A percentile compares a stretch with the other conserved stretches of the same genome.
Conservation (phyloP, 1,140 invertebrate species). For the Pseudobourletiella spinata region DNA sequence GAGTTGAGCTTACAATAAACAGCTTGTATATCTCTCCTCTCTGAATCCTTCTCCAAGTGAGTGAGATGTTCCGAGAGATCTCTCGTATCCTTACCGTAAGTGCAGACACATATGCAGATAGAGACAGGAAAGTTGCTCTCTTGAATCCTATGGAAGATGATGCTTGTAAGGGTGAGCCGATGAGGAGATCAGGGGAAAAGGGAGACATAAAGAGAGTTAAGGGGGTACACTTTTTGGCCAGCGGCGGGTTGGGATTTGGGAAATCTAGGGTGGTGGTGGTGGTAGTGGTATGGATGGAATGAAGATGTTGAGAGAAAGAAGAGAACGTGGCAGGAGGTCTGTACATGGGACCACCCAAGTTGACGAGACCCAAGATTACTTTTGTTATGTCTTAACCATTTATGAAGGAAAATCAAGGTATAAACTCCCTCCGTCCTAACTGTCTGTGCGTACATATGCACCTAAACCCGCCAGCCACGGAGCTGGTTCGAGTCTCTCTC, state of each 20-base stretch:
- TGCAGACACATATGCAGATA: neutral
- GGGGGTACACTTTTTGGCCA: constrained; percentile 16
- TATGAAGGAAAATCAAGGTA: neutral
- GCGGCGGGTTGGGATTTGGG: constrained; percentile 21
- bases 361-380: constrained; percentile 26
- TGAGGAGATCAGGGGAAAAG: neutral
- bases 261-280: constrained; percentile 35
- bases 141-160: no score
- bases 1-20: no score
- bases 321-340: constrained; percentile 35
- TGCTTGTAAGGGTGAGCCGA: no score
- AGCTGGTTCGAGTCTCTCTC: neutral
- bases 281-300: constrained; percentile 27
- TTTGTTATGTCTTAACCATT: constrained; percentile 31
- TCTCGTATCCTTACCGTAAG: neutral
- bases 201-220: neutral
- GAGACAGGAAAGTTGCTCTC: neutral
- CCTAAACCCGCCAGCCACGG: neutral
- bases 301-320: constrained; percentile 35
- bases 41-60: neutral
- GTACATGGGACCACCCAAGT: constrained; percentile 28
- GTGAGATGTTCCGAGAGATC: neutral
- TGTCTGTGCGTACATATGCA: neutral
- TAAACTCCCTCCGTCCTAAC: no score
- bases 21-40: neutral